Evolutionary conservation across 2,888 invertebrate species (phyloP), one percentile per base, ranked within the genome.

Genomic region (Cerastis leucographa): DNA sequence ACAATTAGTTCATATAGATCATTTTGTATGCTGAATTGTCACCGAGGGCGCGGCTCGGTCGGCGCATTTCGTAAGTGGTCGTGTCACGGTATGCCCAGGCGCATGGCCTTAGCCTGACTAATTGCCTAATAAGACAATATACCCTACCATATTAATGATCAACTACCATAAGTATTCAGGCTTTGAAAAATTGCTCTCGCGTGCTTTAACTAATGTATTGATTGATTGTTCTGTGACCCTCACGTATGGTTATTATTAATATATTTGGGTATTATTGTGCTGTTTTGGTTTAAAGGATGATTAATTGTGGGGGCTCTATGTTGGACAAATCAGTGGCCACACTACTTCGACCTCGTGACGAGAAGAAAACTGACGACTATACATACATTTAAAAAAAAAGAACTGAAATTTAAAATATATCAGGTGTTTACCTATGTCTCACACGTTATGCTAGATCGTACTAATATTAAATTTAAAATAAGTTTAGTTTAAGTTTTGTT

Each of bases 81-180:
- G n/a, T 83, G 88, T 88, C 87, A 87, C 84, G 82, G 71, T 65
- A 73, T 77, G 70, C 80, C 69, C 71, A 74, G 75, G 70, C 76
- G 69, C 62, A 74, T 71, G 80, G 76, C 85, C 88, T 81, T 73
- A 80, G 64, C 40, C 68, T 80, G 88, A 87, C 87, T 88, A 90
- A 89, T 90, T 89, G 89, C 88, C 87, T 86, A 89, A 90, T 89
- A 89, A 85, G 85, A 72, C 80, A 85, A 90, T 83, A 85, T 79
- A 71, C 40, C n/a, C 74, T 77, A 74, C 65, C 70, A 72, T 75
- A 83, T 85, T 88, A 88, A 87, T 88, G 78, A 88, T n/a, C n/a
- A 17, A 69, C 12, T 67, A 71, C 71, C 77, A 84, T 61, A 74
- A 42, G 56, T 67, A 78, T 76, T 68, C 65, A 67, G 66, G 68